Conservation (phyloP, 2,888 invertebrate genomes). For the Daptonema setosum region DNA sequence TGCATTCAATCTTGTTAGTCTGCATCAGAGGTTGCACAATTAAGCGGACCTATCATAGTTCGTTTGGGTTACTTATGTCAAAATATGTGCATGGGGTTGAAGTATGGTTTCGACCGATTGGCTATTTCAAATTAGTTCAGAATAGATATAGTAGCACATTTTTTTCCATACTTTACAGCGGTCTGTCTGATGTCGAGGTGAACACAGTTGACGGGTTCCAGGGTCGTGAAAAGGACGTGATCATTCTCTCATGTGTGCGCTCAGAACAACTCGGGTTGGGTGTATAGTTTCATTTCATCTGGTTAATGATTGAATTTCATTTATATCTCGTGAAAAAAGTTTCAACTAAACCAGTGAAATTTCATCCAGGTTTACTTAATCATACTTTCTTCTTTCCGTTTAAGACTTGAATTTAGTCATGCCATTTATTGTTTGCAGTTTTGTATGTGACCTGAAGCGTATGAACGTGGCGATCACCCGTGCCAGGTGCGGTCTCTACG, state of each 20-base stretch:
- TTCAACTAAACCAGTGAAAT: neutral
- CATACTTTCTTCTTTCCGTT: neutral
- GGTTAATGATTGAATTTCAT: too few relatives aligned
- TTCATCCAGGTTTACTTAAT: neutral
- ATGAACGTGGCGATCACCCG: conserved; percentile 56
- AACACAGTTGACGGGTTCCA: conserved; percentile 1
- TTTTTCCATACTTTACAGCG: neutral
- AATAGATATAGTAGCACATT: too few relatives aligned
- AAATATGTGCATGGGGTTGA: too few relatives aligned
- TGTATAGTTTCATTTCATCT: too few relatives aligned
- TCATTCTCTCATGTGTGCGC: neutral
- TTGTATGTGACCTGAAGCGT: conserved; percentile 31
- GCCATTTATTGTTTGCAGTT: neutral
- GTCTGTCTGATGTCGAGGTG: neutral
- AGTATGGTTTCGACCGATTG: too few relatives aligned
- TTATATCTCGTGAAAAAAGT: neutral
- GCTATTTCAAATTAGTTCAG: too few relatives aligned
- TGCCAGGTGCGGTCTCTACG: conserved; percentile 45
- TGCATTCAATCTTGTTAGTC: neutral
- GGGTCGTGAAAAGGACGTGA: neutral
- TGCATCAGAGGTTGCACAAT: neutral
- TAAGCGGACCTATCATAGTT: neutral
- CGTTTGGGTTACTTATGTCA: too few relatives aligned
- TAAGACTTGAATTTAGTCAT: too few relatives aligned
- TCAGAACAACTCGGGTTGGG: neutral